Evolutionary conservation across 1,140 invertebrate genomes (phyloP).

Genomic region (Wiebesia pumilae): DNA sequence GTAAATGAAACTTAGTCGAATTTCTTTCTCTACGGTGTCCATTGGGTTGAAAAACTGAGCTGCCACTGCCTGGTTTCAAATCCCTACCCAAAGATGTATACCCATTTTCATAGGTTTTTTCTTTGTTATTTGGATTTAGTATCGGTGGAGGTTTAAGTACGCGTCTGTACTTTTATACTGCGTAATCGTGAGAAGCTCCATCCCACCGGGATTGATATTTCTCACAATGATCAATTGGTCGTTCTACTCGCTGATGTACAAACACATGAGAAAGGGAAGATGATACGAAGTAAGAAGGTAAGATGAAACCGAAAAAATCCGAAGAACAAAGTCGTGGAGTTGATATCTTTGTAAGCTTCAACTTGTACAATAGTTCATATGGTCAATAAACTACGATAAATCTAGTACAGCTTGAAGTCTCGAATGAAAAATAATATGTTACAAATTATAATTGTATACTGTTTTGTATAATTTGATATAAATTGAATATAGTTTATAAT

Average conservation of each 20-base stretch:
- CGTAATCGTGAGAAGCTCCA: conserved; percentile 17
- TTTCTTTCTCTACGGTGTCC: background rate
- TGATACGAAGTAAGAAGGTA: background rate
- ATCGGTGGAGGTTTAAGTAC: background rate
- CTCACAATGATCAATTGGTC: conserved; percentile 62
- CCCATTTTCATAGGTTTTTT: background rate
- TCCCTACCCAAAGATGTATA: background rate
- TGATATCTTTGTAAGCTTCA: background rate
- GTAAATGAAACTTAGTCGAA: background rate
- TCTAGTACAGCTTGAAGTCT: no score
- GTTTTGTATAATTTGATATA: no score
- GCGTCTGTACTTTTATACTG: background rate
- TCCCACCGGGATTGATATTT: conserved; percentile 42
- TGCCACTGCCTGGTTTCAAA: background rate
- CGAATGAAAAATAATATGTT: no score
- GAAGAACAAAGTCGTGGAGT: background rate
- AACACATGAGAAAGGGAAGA: background rate
- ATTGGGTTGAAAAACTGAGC: background rate
- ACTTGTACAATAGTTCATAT: background rate
- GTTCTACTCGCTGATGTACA: conserved; percentile 33
- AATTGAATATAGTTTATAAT: no score
- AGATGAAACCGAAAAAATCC: no score
- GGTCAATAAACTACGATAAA: background rate
- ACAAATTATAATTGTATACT: no score
- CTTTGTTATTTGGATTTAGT: background rate